Evolutionary conservation across 2,888 invertebrate genomes (phyloP), one percentile per base, ranked within the genome.

Genomic region (Aricia artaxerxes): DNA sequence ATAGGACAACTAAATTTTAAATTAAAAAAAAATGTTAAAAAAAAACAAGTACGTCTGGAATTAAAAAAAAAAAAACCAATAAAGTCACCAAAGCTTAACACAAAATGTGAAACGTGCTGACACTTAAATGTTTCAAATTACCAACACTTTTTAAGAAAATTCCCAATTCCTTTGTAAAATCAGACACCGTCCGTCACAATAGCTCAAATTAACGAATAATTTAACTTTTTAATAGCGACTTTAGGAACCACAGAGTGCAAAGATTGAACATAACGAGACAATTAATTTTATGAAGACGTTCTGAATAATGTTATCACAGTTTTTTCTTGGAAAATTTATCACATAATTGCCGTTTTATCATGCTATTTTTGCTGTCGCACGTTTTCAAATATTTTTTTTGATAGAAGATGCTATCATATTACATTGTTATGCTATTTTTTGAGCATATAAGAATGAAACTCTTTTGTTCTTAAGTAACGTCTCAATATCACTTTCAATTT

Each of bases 181-280:
- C 38, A 38, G 69, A 38, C 35, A 69, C 16, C 69, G 35, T 69
- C 69, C 69, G 5, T 69, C 69, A 69, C 35, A 49, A 78, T 78
- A 69, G 53, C 31, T 49, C 69, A 64, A 69, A 44, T 69, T 91
- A 92, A 91, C 89, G 90, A 91, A 92, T 90, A 91, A 93, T 93
- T 93, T 92, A 92, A 92, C 92, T 91, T 92, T 92, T 92, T 90
- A 92, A 92, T 93, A 92, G 89, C 89, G 89, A 91, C 90, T 92
- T 91, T 91, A 91, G 91, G 90, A 90, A 89, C 87, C 88, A 86
- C 86, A 85, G 87, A 89, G 89, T 88, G 88, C 89, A 89, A 90
- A 92, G 91, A 90, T 91, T 89, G 88, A 87, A 88, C 88, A 86
- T 86, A 86, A 84, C 86, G 84, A 84, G 84, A 86, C 86, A 88